A percentile compares a stretch with the other conserved stretches of the same genome.
Conservation (phyloP, 2,888 invertebrate species). For the Hirtodrosophila duncani region DNA sequence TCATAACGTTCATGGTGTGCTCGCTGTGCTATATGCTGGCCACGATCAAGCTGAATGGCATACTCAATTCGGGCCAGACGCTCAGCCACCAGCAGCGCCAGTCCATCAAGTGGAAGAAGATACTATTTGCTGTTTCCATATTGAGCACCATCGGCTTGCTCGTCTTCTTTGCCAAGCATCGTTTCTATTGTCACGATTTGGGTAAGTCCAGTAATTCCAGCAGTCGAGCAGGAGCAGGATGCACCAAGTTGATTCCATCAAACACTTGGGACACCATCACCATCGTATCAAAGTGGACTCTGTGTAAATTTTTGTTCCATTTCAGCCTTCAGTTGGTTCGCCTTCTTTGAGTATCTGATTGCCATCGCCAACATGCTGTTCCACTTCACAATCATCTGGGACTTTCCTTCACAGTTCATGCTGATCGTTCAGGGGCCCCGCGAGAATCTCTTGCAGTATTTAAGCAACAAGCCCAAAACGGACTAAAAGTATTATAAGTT, state of each 20-base stretch:
- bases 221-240: too few relatives aligned
- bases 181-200: constrained; percentile 91
- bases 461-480: constrained; percentile 44
- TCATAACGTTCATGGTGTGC: constrained; percentile 92
- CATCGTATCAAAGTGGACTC: too few relatives aligned
- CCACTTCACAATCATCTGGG: constrained; percentile 91
- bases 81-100: constrained; percentile 78
- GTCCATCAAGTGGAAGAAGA: constrained; percentile 84
- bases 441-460: constrained; percentile 73
- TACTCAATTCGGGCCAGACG: constrained; percentile 67
- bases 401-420: constrained; percentile 90
- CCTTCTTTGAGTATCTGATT: constrained; percentile 94
- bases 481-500: constrained; percentile 30
- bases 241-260: too few relatives aligned
- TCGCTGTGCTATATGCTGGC: constrained; percentile 90
- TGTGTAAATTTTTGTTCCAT: background rate
- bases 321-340: constrained; percentile 96
- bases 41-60: constrained; percentile 81
- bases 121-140: constrained; percentile 87
- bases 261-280: too few relatives aligned
- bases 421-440: constrained; percentile 83
- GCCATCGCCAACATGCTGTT: constrained; percentile 95
- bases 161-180: constrained; percentile 92
- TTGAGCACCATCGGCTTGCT: constrained; percentile 89
- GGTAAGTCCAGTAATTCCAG: constrained; percentile 84